phyloP scores from a whole-genome alignment of 2,797 vertebrate genomes.

The Psittacula echo region DNA sequence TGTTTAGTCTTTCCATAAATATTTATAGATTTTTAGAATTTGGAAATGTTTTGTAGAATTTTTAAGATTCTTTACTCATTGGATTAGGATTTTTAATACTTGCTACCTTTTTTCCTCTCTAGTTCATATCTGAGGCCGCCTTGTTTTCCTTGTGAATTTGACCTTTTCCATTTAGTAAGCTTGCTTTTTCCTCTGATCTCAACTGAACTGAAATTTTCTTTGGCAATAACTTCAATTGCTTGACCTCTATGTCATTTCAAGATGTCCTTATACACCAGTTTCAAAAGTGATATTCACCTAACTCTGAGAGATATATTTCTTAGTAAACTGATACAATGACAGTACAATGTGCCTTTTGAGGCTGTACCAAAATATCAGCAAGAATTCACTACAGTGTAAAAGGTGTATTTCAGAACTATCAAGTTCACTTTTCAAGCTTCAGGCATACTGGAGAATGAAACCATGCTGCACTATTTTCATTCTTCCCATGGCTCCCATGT shows the following conservation, averaged over 20 bases:
- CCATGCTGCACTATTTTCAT: not conserved
- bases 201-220: not conserved
- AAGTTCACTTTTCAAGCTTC: not conserved
- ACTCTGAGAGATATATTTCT: not conserved
- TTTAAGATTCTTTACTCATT: not conserved
- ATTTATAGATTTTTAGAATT: not conserved
- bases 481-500: not conserved
- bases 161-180: not conserved
- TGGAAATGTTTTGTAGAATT: not conserved
- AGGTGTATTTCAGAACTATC: not conserved
- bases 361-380: not conserved
- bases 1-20: not conserved
- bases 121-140: not conserved
- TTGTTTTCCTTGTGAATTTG: not conserved
- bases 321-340: not conserved
- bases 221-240: not conserved
- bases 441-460: not conserved
- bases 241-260: not conserved
- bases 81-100: not conserved
- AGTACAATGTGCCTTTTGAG: not conserved
- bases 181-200: not conserved
- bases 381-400: not conserved
- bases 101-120: not conserved
- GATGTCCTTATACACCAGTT: not conserved
- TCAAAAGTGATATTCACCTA: not conserved